Base-by-base conservation (phyloP, 2,113 vertebrate genomes). In the Marmota flaviventris region DNA sequence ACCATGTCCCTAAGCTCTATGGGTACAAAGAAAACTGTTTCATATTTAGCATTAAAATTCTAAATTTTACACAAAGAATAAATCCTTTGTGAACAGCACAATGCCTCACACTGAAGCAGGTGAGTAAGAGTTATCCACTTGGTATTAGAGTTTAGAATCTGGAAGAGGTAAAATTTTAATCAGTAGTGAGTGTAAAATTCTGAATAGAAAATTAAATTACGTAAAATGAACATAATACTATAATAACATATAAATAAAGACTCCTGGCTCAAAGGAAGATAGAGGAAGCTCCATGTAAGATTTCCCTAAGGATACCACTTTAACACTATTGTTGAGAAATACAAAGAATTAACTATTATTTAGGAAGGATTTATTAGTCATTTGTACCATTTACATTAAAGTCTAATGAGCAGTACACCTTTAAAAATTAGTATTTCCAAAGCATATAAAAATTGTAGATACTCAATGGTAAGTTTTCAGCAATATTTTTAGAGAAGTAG, bases 171-270 rank as follows among this genome's bases (percentile, higher is more conserved):
- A 32, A 2, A 34, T 32, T 61, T 93, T 63, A 86, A 83, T 90
- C 16, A 83, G 29, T n/a, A 58, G 0, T 25, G 39, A 79, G 32
- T 53, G 8, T 29, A 39, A 34, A 87, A 93, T 32, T 84, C 63
- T 85, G 56, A 92, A 29, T 22, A 75, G 29, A 85, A 88, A 65
- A 84, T 29, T 94, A 2, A 92, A 77, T n/a, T 77, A 32, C 92
- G 37, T 56, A 45, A 84, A 90, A 27, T 73, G 6, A 63, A 16
- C 32, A 84, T 14, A 12, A 37, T 69, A 37, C 20, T 78, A 4
- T n/a, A 24, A 78, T 2, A 92, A 20, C 17, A 81, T 13, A 10
- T 84, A 20, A 37, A 76, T 48, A 67, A 29, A 86, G 4, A 0
- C 51, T 22, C 5, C 1, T 34, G 24, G 9, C 1, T 32, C 51